Base-by-base conservation (phyloP, 2,888 invertebrate genomes). In the Cephalotes varians region DNA sequence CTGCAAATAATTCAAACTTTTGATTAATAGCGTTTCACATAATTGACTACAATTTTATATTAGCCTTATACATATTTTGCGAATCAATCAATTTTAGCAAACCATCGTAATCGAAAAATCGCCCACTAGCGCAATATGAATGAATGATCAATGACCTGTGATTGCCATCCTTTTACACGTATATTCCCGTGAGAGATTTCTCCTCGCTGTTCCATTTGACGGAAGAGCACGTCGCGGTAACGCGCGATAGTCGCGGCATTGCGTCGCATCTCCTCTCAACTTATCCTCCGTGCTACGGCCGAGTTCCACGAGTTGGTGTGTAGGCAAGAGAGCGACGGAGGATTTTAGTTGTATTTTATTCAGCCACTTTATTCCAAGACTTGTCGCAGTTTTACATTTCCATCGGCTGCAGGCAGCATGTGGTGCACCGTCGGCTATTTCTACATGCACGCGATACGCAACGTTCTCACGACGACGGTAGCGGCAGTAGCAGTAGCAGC, bases 301-400 rank as follows among this genome's bases (percentile, higher is more conserved):
- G 65, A 58, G 86, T 82, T 84, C 64, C 60, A 80, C 56, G 74
- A 44, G 58, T 44, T 65, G 82, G 67, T 72, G 84, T 73, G 80
- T 67, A 85, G 88, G 72, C 83, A 58, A 82, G 64, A 40, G 64
- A 64, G 74, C 86, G 84, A 54, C 87, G 81, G 69, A 89, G 93
- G 93, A 93, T 93, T 64, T 93, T 93, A 92, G 91, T 93, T 93
- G 93, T 93, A 93, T 93, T 93, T 93, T 93, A 93, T 93, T 93
- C 93, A 93, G 92, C 93, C 91, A 93, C 93, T 93, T 93, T 93
- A 93, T 93, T 93, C 93, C 91, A 79, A 92, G 92, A 93, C 93
- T 93, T 93, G 92, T 93, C 93, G 92, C 93, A 93, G 92, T 92
- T 93, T 93, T 93, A 93, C 92, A 93, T 93, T 92, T 92, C 91